Percentiles rank a stretch among this genome's conserved stretches.
Conservation (phyloP, 2,113 vertebrate genomes). For the Cyrtonyx montezumae region DNA sequence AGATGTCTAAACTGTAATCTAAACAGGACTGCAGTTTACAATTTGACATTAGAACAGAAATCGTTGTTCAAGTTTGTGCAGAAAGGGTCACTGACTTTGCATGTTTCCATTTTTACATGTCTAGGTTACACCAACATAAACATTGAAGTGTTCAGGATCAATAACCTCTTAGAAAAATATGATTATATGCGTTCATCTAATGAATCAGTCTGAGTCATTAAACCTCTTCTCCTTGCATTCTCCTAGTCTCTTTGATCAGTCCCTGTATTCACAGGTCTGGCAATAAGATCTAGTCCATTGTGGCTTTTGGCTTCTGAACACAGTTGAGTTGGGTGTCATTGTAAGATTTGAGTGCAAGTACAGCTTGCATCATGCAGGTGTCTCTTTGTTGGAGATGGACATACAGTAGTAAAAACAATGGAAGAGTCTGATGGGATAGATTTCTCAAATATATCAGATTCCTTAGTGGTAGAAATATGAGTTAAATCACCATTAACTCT, state of each 20-base stretch:
- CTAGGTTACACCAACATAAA: slow-evolving; percentile 8
- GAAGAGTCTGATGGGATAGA: neutral
- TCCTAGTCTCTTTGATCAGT: neutral
- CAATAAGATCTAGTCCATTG: neutral
- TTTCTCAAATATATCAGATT: neutral
- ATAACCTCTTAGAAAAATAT: slow-evolving; percentile 37
- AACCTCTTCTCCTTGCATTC: neutral
- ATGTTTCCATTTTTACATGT: neutral
- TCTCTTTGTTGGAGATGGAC: neutral
- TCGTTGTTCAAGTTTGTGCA: neutral
- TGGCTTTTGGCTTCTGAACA: neutral
- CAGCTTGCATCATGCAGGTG: neutral
- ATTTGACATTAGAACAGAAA: neutral
- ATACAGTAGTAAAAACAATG: too few species aligned
- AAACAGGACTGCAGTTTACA: neutral
- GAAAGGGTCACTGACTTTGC: neutral
- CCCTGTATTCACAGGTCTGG: neutral
- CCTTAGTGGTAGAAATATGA: neutral
- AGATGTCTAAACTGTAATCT: neutral
- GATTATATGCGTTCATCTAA: slow-evolving; percentile 32
- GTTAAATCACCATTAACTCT: neutral
- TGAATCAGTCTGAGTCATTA: slow-evolving; percentile 27
- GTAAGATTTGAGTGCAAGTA: neutral
- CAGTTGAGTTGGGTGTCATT: neutral
- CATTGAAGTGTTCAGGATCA: neutral